Percentiles rank a stretch among this genome's conserved stretches.
Evolutionary conservation across 2,888 invertebrate genomes (phyloP).

Genomic region (Schrankia costaestrigalis): DNA sequence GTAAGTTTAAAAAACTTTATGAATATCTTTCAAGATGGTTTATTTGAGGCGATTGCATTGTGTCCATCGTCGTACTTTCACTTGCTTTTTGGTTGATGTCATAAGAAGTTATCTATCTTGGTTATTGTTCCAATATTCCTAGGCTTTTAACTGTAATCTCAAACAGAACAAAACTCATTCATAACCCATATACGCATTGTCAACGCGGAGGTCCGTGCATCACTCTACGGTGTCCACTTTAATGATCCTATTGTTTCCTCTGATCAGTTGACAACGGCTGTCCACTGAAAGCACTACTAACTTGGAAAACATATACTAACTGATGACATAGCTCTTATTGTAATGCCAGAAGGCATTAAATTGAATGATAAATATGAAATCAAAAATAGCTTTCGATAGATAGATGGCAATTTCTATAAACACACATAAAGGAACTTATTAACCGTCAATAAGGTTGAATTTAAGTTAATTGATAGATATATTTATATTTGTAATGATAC

Average conservation of each 20-base stretch:
- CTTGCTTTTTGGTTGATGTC: background rate
- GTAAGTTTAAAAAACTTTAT: slow-evolving; percentile 32
- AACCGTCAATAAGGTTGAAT: slow-evolving; percentile 31
- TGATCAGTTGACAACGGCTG: slow-evolving; percentile 56
- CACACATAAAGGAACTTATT: slow-evolving; percentile 22
- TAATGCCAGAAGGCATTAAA: slow-evolving; percentile 11
- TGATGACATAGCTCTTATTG: slow-evolving; percentile 14
- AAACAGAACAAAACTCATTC: slow-evolving; percentile 29
- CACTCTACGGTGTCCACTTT: slow-evolving; percentile 66
- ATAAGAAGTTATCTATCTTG: background rate
- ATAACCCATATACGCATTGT: slow-evolving; percentile 47
- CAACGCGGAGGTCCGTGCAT: slow-evolving; percentile 68
- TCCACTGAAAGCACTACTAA: slow-evolving; percentile 56
- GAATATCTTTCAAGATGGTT: too few species aligned
- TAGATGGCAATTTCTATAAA: slow-evolving; percentile 10
- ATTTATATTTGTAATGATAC: slow-evolving; percentile 31
- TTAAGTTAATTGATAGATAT: slow-evolving; percentile 14
- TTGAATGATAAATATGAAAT: slow-evolving; percentile 2
- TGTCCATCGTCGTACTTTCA: background rate
- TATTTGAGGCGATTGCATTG: too few species aligned
- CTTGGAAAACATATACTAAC: slow-evolving; percentile 14
- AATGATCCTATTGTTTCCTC: slow-evolving; percentile 75
- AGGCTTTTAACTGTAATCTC: slow-evolving; percentile 19
- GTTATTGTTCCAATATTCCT: slow-evolving; percentile 3
- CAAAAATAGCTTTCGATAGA: slow-evolving; percentile 7